Percentiles rank a stretch among this genome's conserved stretches.
These are phyloP conservation scores for Stegodyphus mimosarum DNA, from an alignment of 1,140 invertebrate species.

Conservation along the genomic window DNA sequence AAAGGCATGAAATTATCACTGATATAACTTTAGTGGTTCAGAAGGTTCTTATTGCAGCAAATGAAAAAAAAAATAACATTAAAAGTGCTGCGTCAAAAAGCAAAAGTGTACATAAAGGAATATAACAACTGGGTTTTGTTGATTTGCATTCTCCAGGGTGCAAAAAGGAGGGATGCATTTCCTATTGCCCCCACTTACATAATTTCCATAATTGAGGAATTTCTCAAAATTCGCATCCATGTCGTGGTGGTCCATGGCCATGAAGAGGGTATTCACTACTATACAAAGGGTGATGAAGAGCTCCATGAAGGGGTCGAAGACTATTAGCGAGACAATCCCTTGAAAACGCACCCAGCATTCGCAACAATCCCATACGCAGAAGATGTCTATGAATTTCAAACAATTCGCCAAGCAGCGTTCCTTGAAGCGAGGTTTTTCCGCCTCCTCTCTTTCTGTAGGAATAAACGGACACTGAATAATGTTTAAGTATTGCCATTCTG, in stretches of 20 bases:
- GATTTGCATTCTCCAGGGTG: not conserved
- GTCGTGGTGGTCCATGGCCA: conserved; percentile 96
- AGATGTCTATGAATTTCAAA: conserved; percentile 86
- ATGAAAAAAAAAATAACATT: not conserved
- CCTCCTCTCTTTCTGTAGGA: conserved; percentile 63
- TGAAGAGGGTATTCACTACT: conserved; percentile 97
- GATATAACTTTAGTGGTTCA: too few relatives aligned
- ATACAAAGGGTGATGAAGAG: conserved; percentile 98
- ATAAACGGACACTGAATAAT: conserved; percentile 65
- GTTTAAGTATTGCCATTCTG: conserved; percentile 62
- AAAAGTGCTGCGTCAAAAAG: not conserved
- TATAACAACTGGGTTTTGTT: conserved; percentile 1
- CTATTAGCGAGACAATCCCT: conserved; percentile 87
- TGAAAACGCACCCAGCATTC: conserved; percentile 90
- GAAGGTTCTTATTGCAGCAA: not conserved
- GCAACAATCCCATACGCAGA: conserved; percentile 98
- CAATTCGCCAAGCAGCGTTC: conserved; percentile 81
- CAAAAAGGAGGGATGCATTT: conserved; percentile 1
- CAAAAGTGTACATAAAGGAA: conserved; percentile 12
- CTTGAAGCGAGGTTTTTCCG: conserved; percentile 85
- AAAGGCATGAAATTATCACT: too few relatives aligned
- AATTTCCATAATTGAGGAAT: conserved; percentile 90
- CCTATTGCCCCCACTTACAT: conserved; percentile 76
- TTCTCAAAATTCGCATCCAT: conserved; percentile 89
- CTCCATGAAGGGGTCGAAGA: conserved; percentile 98